phyloP scores from a whole-genome alignment of 2,113 vertebrate genomes.

The Burhinus bistriatus region DNA sequence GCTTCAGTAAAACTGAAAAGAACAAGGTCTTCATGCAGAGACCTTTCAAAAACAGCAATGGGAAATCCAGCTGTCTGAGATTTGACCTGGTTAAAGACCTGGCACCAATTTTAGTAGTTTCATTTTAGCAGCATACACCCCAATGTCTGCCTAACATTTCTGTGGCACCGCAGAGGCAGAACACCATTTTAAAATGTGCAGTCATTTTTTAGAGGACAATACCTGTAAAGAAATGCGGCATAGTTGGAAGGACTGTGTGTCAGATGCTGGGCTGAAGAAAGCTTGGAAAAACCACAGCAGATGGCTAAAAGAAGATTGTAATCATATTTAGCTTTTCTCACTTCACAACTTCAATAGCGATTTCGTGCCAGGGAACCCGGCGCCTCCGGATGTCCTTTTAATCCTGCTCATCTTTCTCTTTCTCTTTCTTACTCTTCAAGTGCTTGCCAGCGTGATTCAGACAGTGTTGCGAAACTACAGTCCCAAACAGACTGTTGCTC shows the following conservation, averaged over 20 bases:
- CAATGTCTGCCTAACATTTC: background rate
- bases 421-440: background rate
- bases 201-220: background rate
- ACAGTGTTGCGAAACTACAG: background rate
- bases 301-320: background rate
- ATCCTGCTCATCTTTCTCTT: background rate
- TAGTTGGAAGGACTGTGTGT: background rate
- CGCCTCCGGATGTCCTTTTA: background rate
- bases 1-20: background rate
- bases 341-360: background rate
- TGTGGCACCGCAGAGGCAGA: background rate
- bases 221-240: background rate
- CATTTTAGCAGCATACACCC: background rate
- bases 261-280: background rate
- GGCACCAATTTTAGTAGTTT: background rate
- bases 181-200: background rate
- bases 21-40: background rate
- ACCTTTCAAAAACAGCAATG: background rate
- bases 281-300: background rate
- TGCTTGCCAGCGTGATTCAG: background rate
- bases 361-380: background rate
- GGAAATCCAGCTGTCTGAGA: background rate
- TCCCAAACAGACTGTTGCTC: background rate
- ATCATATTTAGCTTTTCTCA: constrained; percentile 17
- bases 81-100: background rate